These are phyloP conservation scores for Mormyrops attenuatus DNA, from an alignment of 2,797 vertebrate species.

Conservation along the genomic window DNA sequence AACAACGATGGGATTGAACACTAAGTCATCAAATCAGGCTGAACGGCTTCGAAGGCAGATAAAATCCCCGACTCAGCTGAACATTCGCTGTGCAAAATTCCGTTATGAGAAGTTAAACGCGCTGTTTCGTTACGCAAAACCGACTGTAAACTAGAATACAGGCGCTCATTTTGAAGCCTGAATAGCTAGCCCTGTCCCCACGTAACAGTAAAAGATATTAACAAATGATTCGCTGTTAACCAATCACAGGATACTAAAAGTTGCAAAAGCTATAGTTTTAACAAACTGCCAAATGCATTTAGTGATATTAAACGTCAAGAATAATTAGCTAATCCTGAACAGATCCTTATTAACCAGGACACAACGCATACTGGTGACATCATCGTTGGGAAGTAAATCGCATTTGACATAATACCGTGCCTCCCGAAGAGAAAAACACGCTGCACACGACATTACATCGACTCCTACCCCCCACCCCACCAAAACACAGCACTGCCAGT, in stretches of 20 bases:
- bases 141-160: background rate
- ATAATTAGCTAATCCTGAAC: conserved; percentile 28
- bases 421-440: conserved; percentile 28
- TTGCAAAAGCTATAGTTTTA: conserved; percentile 43
- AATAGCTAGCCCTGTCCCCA: background rate
- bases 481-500: conserved; percentile 37
- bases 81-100: background rate
- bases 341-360: conserved; percentile 30
- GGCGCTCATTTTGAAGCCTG: background rate
- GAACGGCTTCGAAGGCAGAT: background rate
- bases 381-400: conserved; percentile 1
- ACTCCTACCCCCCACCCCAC: conserved; percentile 26
- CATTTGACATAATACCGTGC: background rate
- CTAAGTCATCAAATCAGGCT: background rate
- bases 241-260: conserved; percentile 29
- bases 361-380: conserved; percentile 18
- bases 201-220: too few relatives aligned
- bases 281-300: conserved; percentile 34
- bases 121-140: background rate
- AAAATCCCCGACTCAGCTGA: background rate
- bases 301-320: conserved; percentile 43
- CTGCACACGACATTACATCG: conserved; percentile 34
- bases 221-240: background rate
- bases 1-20: background rate
- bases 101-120: background rate